Conservation (phyloP, 2,113 vertebrate species). For the Siphamia tubifer region DNA sequence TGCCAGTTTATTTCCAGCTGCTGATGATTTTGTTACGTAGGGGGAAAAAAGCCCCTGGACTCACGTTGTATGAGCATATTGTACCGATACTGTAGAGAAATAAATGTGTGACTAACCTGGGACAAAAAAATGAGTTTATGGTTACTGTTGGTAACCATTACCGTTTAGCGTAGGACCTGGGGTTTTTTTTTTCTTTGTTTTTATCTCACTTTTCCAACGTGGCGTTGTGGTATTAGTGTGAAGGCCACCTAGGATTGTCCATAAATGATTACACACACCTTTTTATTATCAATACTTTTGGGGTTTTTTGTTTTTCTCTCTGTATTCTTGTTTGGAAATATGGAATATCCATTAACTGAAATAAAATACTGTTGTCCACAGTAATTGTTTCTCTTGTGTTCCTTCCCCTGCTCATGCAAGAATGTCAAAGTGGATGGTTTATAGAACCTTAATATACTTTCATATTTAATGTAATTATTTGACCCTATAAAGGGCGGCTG, state of each 20-base stretch:
- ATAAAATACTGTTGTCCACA: constrained; percentile 80
- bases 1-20: constrained; percentile 41
- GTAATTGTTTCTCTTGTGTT: constrained; percentile 1
- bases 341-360: constrained; percentile 70
- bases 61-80: constrained; percentile 58
- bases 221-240: constrained; percentile 60
- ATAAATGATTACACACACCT: constrained; percentile 64
- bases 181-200: constrained; percentile 48
- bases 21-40: constrained; percentile 47
- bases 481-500: too few relatives aligned
- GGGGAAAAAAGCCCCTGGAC: constrained; percentile 50
- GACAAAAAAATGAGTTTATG: too few relatives aligned
- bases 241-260: too few relatives aligned
- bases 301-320: constrained; percentile 66
- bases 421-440: too few relatives aligned
- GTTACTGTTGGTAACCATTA: too few relatives aligned
- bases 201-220: constrained; percentile 64
- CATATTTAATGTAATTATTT: too few relatives aligned
- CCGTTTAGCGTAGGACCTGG: constrained; percentile 66
- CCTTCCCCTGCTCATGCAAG: too few relatives aligned
- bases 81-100: constrained; percentile 55
- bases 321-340: constrained; percentile 78
- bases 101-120: constrained; percentile 63
- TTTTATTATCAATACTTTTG: constrained; percentile 50
- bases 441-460: too few relatives aligned